phyloP scores from a whole-genome alignment of 2,113 vertebrate genomes.

The Sapayoa aenigma region DNA sequence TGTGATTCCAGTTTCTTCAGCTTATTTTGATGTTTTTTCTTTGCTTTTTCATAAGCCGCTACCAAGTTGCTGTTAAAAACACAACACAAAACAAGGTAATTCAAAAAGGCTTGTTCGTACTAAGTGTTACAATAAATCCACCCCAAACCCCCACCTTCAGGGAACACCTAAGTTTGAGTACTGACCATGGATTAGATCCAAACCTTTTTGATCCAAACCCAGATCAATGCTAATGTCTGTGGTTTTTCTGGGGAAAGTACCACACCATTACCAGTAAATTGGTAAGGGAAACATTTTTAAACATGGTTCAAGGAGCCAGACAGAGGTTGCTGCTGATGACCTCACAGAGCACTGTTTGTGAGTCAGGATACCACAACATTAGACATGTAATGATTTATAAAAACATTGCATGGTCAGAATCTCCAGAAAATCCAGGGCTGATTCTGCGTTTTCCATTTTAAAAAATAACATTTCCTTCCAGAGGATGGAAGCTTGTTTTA shows the following conservation, averaged over 20 bases:
- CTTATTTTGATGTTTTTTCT: slow-evolving; percentile 90
- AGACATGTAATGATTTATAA: neutral
- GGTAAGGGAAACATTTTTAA: neutral
- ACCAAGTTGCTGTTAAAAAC: slow-evolving; percentile 81
- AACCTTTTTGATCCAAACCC: neutral
- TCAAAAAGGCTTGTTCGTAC: neutral
- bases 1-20: slow-evolving; percentile 89
- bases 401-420: neutral
- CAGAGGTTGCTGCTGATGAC: neutral
- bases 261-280: neutral
- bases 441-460: neutral
- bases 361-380: neutral
- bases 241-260: neutral
- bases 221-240: neutral
- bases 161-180: neutral
- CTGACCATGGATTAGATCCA: neutral
- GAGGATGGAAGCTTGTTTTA: neutral
- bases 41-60: slow-evolving; percentile 88
- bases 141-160: neutral
- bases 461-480: neutral
- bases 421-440: neutral
- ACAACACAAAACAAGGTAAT: neutral
- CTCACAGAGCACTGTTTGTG: neutral
- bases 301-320: neutral
- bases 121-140: neutral